Base-by-base conservation (phyloP, 92 coral and sea anemone species). In the Epizoanthus scotinus region DNA sequence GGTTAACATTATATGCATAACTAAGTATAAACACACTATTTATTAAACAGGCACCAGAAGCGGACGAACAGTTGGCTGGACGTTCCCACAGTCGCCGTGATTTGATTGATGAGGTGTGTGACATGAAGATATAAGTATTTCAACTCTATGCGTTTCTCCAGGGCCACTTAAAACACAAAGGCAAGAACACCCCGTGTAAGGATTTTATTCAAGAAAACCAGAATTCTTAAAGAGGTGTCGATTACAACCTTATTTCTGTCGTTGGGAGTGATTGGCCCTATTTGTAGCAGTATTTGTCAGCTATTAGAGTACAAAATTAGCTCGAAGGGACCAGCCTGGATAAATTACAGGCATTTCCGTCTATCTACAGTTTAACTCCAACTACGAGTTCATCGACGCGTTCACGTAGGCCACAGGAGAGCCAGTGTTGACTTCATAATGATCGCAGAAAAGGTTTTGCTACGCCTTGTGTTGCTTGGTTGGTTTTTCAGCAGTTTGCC, bases 1-100 rank as follows among this genome's bases (percentile, higher is more conserved):
- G 82, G 78, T 84, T 84, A 82, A 64, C 91, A 80, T 84, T 82
- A 84, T 88, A 78, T 79, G 91, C 91, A 88, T 88, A 73, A 84
- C 88, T 84, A 75, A 75, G 81, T 75, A 21, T 75, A 75, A 75
- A 59, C 81, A 75, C 81, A 40, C 63, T 59, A 59, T 71, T 75
- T 75, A 59, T 75, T 75, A 59, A 75, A 75, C 81, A 75, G 81
- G 81, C 47, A 52, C 61, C 68, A 66, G 68, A 75, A 59, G 68
- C 81, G 81, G 81, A 75, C 81, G 81, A 75, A 75, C n/a, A 52
- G 56, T 75, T 75, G 69, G 69, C 60, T 57, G 65, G 67, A 73
- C 13, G 79, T 75, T 75, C 81, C 81, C 81, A 75, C 68, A 75
- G 38, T 60, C 40, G 6, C 81, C 2, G 59, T 36, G 61, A 38